These are phyloP conservation scores for Hermodice carunculata DNA, from an alignment of 2,888 invertebrate genomes.

Conservation along the genomic window DNA sequence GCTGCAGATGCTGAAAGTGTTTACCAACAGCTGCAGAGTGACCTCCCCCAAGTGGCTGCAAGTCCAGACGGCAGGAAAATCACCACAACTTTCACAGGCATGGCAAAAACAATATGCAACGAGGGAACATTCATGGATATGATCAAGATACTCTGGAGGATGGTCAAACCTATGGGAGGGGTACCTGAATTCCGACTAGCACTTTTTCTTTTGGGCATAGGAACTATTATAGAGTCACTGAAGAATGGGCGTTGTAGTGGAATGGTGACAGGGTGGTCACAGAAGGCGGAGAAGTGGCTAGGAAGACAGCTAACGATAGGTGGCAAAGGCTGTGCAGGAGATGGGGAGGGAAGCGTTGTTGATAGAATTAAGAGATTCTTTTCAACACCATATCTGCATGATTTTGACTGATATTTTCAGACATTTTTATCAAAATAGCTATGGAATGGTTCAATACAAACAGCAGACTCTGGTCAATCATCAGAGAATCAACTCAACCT, in stretches of 20 bases:
- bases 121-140: conserved; percentile 29
- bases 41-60: not conserved
- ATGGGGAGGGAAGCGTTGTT: conserved; percentile 27
- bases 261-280: conserved; percentile 13
- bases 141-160: conserved; percentile 32
- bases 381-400: conserved; percentile 32
- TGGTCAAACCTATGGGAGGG: conserved; percentile 28
- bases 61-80: conserved; percentile 21
- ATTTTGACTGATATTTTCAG: conserved; percentile 34
- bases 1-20: conserved; percentile 8
- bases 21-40: conserved; percentile 7
- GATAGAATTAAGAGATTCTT: conserved; percentile 27
- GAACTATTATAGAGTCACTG: conserved; percentile 5
- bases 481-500: too few relatives aligned
- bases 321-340: conserved; percentile 30
- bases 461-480: too few relatives aligned
- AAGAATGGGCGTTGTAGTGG: not conserved
- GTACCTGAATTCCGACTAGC: conserved; percentile 11
- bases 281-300: conserved; percentile 24
- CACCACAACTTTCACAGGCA: not conserved
- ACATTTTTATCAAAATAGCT: too few relatives aligned
- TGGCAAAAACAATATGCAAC: conserved; percentile 11
- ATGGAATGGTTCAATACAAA: too few relatives aligned
- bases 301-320: conserved; percentile 31
- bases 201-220: conserved; percentile 23